Base-by-base conservation (phyloP, 2,888 invertebrate genomes). In the Lasioglossum pauxillum region DNA sequence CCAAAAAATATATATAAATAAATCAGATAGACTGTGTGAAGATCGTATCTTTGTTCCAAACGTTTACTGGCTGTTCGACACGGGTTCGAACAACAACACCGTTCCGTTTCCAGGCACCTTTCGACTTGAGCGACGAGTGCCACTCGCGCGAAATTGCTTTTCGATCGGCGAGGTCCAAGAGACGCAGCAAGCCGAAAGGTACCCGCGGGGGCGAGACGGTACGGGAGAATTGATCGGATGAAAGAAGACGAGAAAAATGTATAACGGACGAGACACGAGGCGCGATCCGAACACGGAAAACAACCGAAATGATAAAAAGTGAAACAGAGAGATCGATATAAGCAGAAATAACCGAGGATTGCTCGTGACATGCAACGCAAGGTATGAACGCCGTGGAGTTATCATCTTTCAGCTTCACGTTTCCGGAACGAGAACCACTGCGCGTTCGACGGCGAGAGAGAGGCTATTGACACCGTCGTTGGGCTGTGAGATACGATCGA, bases 311-410 rank as follows among this genome's bases (percentile, higher is more conserved):
- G 16, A 31, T 19, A 31, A 31, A 31, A 64, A 31, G 64, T 64
- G 16, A n/a, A 64, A 64, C 60, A 31, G 64, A 31, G 64, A 64
- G 64, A 31, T 31, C 64, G 64, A 64, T 31, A 64, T 31, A 31
- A 64, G 64, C 64, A 27, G 60, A 27, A 31, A 14, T 27, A 31
- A 64, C 77, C 86, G 86, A 87, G 79, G 71, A 82, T 71, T 82
- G 86, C 82, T 86, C 38, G 57, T 82, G 82, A 23, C 86, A 82
- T 80, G 86, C 86, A 83, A 86, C 86, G 83, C 77, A 78, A 86
- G 73, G 19, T 49, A 46, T 5, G 31, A 31, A 31, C 35, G 67
- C 35, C 35, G 16, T 16, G 19, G 67, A 67, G 35, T 67, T 67
- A 31, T n/a, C 69, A 35, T 19, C 23, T 79, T n/a, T 14, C 44